Conservation (phyloP, 2,888 invertebrate genomes). For the Graphium colonna region DNA sequence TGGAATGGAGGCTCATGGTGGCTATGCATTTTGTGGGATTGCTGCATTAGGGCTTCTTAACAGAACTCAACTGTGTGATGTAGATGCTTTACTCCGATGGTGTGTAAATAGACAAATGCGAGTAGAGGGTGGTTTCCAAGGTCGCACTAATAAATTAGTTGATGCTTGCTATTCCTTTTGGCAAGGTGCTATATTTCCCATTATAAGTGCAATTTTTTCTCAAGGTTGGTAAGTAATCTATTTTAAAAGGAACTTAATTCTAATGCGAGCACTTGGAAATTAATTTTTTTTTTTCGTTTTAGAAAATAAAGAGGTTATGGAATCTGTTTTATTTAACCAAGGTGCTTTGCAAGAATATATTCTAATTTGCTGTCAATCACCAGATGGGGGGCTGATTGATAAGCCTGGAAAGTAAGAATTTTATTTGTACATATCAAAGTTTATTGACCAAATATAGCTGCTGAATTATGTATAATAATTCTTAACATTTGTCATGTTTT, state of each 20-base stretch:
- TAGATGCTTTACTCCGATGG: constrained; percentile 91
- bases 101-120: constrained; percentile 94
- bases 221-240: constrained; percentile 50
- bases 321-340: constrained; percentile 88
- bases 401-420: constrained; percentile 94
- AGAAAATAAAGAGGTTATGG: constrained; percentile 69
- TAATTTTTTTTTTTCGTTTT: constrained; percentile 20
- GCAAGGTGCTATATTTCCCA: constrained; percentile 96
- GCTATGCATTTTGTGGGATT: constrained; percentile 98
- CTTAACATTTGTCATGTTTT: constrained; percentile 34
- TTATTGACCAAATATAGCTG: no score
- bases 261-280: not conserved
- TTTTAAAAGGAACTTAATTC: not conserved
- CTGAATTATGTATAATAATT: no score
- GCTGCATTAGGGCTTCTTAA: constrained; percentile 92
- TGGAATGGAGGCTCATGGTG: constrained; percentile 98
- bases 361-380: constrained; percentile 93
- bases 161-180: constrained; percentile 99
- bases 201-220: constrained; percentile 88
- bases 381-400: constrained; percentile 94
- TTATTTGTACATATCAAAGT: not conserved
- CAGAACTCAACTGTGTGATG: constrained; percentile 86
- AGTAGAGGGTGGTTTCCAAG: constrained; percentile 98
- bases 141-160: constrained; percentile 98
- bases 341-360: constrained; percentile 96